phyloP scores from a whole-genome alignment of 2,888 invertebrate genomes.

The Sisyra nigra region DNA sequence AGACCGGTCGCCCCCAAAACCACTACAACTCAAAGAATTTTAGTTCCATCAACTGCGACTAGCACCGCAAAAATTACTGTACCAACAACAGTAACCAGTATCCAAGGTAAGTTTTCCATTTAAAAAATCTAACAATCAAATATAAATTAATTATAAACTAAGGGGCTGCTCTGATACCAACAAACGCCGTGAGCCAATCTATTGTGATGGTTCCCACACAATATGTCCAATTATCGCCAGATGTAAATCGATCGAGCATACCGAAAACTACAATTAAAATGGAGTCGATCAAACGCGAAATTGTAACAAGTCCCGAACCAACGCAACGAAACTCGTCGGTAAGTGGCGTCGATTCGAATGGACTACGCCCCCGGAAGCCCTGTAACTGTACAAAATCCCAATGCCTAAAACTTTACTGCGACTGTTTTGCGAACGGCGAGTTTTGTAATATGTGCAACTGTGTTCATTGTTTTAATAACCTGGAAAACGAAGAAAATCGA shows the following conservation, averaged over 20 bases:
- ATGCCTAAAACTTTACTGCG: conserved; percentile 96
- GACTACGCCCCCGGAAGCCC: conserved; percentile 66
- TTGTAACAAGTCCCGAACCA: conserved; percentile 1
- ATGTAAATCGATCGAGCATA: conserved; percentile 3
- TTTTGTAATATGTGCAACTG: conserved; percentile 98
- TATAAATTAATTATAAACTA: not conserved
- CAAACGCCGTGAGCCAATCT: not conserved
- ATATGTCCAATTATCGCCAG: conserved; percentile 27
- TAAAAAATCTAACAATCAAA: too few relatives aligned
- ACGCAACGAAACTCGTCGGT: too few relatives aligned
- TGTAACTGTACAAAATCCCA: conserved; percentile 99
- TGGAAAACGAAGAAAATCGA: conserved; percentile 86
- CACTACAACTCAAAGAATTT: conserved; percentile 23
- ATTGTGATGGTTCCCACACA: conserved; percentile 42
- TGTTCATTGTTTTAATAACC: conserved; percentile 90
- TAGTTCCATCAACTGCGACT: conserved; percentile 23
- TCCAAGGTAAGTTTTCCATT: conserved; percentile 13
- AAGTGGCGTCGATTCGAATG: conserved; percentile 20
- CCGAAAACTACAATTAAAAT: conserved; percentile 13
- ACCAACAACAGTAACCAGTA: conserved; percentile 26
- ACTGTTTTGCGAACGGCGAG: conserved; percentile 99
- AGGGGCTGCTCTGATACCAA: not conserved
- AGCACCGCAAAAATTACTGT: conserved; percentile 19
- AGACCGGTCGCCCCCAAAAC: conserved; percentile 27
- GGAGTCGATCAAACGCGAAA: conserved; percentile 1